Evolutionary conservation across 1,140 invertebrate species (phyloP), one percentile per base, ranked within the genome.

Genomic region (Nasonia vitripennis): DNA sequence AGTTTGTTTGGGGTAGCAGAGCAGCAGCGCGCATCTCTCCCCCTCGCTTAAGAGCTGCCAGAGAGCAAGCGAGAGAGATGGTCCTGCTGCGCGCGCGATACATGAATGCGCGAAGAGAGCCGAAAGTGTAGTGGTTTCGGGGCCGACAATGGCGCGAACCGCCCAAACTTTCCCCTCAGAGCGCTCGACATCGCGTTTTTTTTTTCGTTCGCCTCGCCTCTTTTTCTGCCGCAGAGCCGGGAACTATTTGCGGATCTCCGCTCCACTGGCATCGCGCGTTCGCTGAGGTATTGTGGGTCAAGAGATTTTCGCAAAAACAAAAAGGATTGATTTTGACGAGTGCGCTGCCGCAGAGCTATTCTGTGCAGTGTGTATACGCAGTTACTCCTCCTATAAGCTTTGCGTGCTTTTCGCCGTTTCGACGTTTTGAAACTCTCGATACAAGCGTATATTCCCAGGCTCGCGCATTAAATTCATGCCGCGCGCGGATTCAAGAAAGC

Each of bases 11-110:
- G 87, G 87, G 37, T n/a, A 31, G 62, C 20, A 77, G 67, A 11
- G 27, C 45, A 74, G 23, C 23, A 10, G 73, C 5, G 73, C 34
- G 73, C 73, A 45, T 71, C 68, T 77, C 45, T 90, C 89, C 89
- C 89, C 89, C 89, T 88, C 88, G 88, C 86, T 90, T 90, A 89
- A 91, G 89, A 89, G 87, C 86, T 83, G 51, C 51, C 12, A 14
- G 12, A 55, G 12, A 86, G 89, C 86, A 86, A 41, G 87, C 87
- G 88, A 81, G 90, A 88, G 82, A 81, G 85, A 87, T 55, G 81
- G 81, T 74, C n/a, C 37, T 34, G 14, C 27, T 12, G 7, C 55
- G 55, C 55, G 55, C 55, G 55, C 55, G 27, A 78, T 78, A 51
- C 51, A 51, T 2, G 83, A 71, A 78, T 79, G 62, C 67, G 41